A percentile compares a stretch with the other conserved stretches of the same genome.
Evolutionary conservation across 1,140 invertebrate genomes (phyloP).

Genomic region (Drosophila setifemur): DNA sequence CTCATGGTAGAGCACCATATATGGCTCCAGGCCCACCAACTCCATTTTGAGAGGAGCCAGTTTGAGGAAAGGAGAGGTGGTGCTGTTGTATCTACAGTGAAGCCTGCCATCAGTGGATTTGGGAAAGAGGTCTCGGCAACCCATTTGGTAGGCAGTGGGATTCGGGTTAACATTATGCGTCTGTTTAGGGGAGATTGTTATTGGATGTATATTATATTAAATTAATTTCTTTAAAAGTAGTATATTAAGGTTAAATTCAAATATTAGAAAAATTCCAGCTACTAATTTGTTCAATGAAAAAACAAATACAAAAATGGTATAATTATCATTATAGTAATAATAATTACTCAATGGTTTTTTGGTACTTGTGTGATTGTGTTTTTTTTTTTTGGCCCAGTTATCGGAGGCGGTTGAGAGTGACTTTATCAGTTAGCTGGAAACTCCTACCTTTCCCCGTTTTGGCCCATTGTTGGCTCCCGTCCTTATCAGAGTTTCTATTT

Average conservation of each 20-base stretch:
- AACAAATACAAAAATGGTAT: too few relatives aligned
- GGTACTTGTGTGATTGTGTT: neutral
- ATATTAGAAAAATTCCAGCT: too few relatives aligned
- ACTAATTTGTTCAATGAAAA: too few relatives aligned
- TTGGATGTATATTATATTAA: too few relatives aligned
- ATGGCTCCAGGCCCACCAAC: slow-evolving; percentile 91
- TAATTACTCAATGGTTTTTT: too few relatives aligned
- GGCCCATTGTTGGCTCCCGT: slow-evolving; percentile 76
- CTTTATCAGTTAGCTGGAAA: slow-evolving; percentile 19
- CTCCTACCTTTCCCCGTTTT: neutral
- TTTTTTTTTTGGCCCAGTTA: slow-evolving; percentile 3
- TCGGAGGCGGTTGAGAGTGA: too few relatives aligned
- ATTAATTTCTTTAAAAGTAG: too few relatives aligned
- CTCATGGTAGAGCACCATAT: slow-evolving; percentile 94
- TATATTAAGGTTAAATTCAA: too few relatives aligned
- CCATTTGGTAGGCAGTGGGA: slow-evolving; percentile 88
- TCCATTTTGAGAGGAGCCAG: slow-evolving; percentile 96
- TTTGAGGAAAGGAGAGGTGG: slow-evolving; percentile 89
- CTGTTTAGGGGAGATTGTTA: too few relatives aligned
- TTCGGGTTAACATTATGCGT: too few relatives aligned
- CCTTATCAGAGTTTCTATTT: slow-evolving; percentile 83
- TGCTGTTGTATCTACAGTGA: slow-evolving; percentile 90
- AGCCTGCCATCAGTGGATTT: slow-evolving; percentile 82
- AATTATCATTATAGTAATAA: too few relatives aligned
- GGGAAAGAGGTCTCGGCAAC: slow-evolving; percentile 93